Conservation (phyloP, 2,797 vertebrate genomes). For the Nyctibius grandis region DNA sequence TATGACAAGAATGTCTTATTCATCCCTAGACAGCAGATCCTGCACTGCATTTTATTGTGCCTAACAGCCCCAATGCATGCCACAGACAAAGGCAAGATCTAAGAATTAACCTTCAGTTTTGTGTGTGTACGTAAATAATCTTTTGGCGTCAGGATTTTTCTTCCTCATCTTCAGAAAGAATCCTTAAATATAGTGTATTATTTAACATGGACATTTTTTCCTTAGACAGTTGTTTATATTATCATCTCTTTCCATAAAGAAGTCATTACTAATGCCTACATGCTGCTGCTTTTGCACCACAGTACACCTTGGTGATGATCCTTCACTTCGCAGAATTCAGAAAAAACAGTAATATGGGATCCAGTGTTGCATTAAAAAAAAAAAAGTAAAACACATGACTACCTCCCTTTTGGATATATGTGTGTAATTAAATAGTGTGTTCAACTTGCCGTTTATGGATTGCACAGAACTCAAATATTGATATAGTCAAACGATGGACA, state of each 20-base stretch:
- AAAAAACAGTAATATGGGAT: not conserved
- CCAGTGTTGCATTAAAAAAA: not conserved
- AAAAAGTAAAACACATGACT: not conserved
- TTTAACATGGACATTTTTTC: not conserved
- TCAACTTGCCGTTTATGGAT: not conserved
- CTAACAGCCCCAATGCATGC: not conserved
- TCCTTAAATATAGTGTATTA: not conserved
- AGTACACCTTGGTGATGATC: not conserved
- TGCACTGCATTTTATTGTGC: not conserved
- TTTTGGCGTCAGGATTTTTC: not conserved
- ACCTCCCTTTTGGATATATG: not conserved
- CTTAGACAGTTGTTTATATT: not conserved
- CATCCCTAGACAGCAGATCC: not conserved
- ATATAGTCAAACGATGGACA: not conserved
- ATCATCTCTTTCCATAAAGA: not conserved
- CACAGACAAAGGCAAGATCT: not conserved
- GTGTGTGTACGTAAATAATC: fast-evolving
- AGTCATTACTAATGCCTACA: not conserved
- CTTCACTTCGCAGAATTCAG: not conserved
- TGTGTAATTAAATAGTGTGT: not conserved
- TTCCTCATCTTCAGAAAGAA: not conserved
- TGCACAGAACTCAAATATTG: not conserved
- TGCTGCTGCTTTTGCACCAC: not conserved
- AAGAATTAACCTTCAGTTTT: not conserved
- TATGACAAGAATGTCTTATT: not conserved